Base-by-base conservation (phyloP, 2,113 vertebrate species). In the Symphodus melops region DNA sequence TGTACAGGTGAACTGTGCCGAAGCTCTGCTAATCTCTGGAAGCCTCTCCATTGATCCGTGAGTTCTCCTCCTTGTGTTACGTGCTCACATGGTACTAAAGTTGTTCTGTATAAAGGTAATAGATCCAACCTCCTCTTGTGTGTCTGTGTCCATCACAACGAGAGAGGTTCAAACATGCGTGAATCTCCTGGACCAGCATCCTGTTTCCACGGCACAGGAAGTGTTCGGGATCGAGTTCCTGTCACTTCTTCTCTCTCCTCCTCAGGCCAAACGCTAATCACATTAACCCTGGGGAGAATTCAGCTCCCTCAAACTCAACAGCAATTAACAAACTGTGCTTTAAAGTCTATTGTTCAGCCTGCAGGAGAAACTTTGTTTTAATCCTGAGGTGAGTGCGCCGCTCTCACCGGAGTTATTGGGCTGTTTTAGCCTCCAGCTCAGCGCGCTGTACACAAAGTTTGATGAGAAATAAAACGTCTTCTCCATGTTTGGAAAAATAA, bases 261-360 rank as follows among this genome's bases (percentile, higher is more conserved):
- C 60, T 67, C 55, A 12, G 66, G 83, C 70, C 37, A 33, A 10
- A 9, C 10, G 13, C 44, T 69, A 78, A 82, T 82, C 82, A 65
- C 77, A 65, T 75, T 63, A 75, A 77, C 72, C 84, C 72, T 3
- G 56, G 33, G 78, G 79, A 76, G 75, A 64, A 82, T 75, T 64
- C 44, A 12, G 49, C 62, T 82, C 20, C 21, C 39, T 81, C 54
- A 59, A 66, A 75, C 63, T 72, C 62, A 69, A 76, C 71, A 63
- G 49, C 76, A 85, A 86, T 88, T 79, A 82, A 64, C 55, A 74
- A 69, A 77, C 51, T 48, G 70, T 58, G 25, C 20, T 66, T 66
- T 72, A 65, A 73, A 70, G 46, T 11, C 62, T 56, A 28, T 55
- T 37, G 48, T 49, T 77, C 49, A 48, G n/a, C 60, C 64, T 65